Percentiles rank a stretch among this genome's conserved stretches.
Evolutionary conservation across 2,888 invertebrate genomes (phyloP).

Genomic region (Digitonthophagus gazella): DNA sequence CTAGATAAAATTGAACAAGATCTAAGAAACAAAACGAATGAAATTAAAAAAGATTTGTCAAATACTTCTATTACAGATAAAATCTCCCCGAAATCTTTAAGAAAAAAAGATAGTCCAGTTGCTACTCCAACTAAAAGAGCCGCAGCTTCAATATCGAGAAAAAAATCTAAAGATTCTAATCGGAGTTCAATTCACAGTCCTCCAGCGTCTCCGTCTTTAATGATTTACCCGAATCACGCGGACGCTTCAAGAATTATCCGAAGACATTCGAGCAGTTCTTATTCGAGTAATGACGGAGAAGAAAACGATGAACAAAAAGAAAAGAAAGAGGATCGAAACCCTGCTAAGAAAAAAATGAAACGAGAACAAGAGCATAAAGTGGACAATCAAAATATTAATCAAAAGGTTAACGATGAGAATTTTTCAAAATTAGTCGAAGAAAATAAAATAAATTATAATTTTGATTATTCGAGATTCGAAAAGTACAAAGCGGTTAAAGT

Average conservation of each 20-base stretch:
- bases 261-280: conserved; percentile 80
- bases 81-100: conserved; percentile 50
- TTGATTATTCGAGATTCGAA: conserved; percentile 28
- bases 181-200: conserved; percentile 48
- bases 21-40: conserved; percentile 45
- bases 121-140: conserved; percentile 33
- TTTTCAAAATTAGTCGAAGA: conserved; percentile 39
- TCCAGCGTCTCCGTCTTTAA: conserved; percentile 59
- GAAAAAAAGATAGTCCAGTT: conserved; percentile 51
- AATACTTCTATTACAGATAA: conserved; percentile 35
- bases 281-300: conserved; percentile 54
- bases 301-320: conserved; percentile 18
- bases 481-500: conserved; percentile 57
- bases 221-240: conserved; percentile 58
- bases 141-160: conserved; percentile 37
- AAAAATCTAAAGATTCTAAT: conserved; percentile 49
- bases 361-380: conserved; percentile 21
- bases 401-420: conserved; percentile 37
- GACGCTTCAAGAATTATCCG: conserved; percentile 80
- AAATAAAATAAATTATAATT: conserved; percentile 22
- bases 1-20: conserved; percentile 45
- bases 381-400: conserved; percentile 20
- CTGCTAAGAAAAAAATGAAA: conserved; percentile 26
- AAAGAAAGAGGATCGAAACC: conserved; percentile 23
- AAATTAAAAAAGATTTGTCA: conserved; percentile 46